Evolutionary conservation across 2,113 vertebrate genomes (phyloP), one percentile per base, ranked within the genome.

Genomic region (Eudyptes chrysolophus): DNA sequence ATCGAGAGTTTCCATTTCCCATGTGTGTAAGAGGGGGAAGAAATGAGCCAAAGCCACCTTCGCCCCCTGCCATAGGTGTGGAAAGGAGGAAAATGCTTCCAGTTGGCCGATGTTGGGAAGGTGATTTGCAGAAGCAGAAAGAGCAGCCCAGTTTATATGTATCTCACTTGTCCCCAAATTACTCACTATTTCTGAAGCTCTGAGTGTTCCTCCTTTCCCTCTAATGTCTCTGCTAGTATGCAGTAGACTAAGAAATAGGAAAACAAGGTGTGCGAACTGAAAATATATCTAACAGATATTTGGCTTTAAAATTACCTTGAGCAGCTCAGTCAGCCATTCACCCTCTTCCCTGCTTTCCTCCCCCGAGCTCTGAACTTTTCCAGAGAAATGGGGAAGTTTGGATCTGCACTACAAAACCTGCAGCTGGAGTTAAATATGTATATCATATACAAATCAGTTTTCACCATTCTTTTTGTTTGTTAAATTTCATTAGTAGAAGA

Each of bases 51-150:
- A 10, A 52, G 62, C 10, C 34, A 52, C 52, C 19, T 32, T 7
- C 14, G 21, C 20, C 68, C 13, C 54, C n/a, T 62, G 34, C 0
- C 2, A 1, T 5, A 32, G 48, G 15, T 30, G 52, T 1, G 6
- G 51, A 46, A 62, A 66, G 34, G 7, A 65, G 26, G 65, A 84
- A 52, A 92, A 69, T 2, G 2, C 20, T 74, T 61, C 11, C 46
- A 25, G 22, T 16, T 49, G 17, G 36, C 7, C 11, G 8, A 13
- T 16, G 18, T 16, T 38, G 26, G 46, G 36, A 92, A 49, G 30
- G 13, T 16, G 38, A 81, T 75, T 34, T 40, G 29, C 51, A 84
- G 72, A n/a, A 46, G 25, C 24, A 24, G 29, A 48, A 87, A 72
- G 52, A 17, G 7, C 34, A 34, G 7, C 17, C 34, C 46, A 7